Percentiles rank a stretch among this genome's conserved stretches.
These are phyloP conservation scores for Cheilosia pagana DNA, from an alignment of 2,888 invertebrate genomes.

Conservation along the genomic window DNA sequence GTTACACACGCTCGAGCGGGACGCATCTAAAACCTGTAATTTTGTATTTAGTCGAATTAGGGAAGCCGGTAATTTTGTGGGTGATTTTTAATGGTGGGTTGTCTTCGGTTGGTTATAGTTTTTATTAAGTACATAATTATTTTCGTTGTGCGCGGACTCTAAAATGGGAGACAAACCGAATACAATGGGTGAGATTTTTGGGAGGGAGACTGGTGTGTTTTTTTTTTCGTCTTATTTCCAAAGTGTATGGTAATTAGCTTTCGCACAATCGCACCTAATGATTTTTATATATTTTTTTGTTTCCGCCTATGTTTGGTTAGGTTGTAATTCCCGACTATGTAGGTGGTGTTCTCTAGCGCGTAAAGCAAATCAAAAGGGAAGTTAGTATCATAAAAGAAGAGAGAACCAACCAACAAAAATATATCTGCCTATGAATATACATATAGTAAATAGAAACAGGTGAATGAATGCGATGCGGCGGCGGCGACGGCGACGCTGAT, in stretches of 20 bases:
- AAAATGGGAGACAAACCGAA: slow-evolving; percentile 28
- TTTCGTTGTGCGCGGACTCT: slow-evolving; percentile 44
- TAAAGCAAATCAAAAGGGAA: slow-evolving; percentile 70
- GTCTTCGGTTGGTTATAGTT: slow-evolving; percentile 70
- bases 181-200: slow-evolving; percentile 67
- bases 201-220: slow-evolving; percentile 27
- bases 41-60: slow-evolving; percentile 75
- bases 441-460: slow-evolving; percentile 71
- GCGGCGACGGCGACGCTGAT: slow-evolving; percentile 18
- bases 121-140: slow-evolving; percentile 73
- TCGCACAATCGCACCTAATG: slow-evolving; percentile 74
- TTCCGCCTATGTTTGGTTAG: slow-evolving; percentile 23
- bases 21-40: slow-evolving; percentile 75
- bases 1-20: slow-evolving; percentile 66
- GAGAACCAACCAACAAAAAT: slow-evolving; percentile 37
- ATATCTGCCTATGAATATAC: slow-evolving; percentile 32
- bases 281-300: slow-evolving; percentile 61
- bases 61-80: slow-evolving; percentile 72
- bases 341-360: slow-evolving; percentile 71
- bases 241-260: slow-evolving; percentile 72
- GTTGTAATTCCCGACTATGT: slow-evolving; percentile 33
- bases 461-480: slow-evolving; percentile 62
- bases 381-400: slow-evolving; percentile 62
- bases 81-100: slow-evolving; percentile 75
- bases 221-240: too few relatives aligned